Evolutionary conservation across 2,113 vertebrate species (phyloP).

Genomic region (Pangasianodon gigas): DNA sequence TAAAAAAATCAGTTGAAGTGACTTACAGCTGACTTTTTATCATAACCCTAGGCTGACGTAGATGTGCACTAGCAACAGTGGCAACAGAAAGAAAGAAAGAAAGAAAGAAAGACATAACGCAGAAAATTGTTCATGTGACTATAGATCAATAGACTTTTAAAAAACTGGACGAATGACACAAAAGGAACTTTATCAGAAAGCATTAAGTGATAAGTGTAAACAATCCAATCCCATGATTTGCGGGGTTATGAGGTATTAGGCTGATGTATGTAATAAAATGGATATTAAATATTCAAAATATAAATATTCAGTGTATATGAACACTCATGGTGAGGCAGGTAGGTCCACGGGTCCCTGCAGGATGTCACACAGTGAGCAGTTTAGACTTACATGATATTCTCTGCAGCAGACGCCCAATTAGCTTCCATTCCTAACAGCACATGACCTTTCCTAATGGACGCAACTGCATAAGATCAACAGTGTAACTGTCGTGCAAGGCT

Average conservation of each 20-base stretch:
- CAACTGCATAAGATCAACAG: conserved; percentile 34
- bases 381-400: conserved; percentile 42
- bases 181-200: not conserved
- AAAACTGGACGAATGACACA: not conserved
- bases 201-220: not conserved
- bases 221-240: too few relatives aligned
- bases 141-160: not conserved
- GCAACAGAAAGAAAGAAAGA: not conserved
- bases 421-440: conserved; percentile 40
- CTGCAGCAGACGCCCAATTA: conserved; percentile 47
- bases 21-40: not conserved
- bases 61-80: not conserved
- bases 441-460: conserved; percentile 51
- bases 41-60: not conserved
- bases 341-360: not conserved
- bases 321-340: not conserved
- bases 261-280: not conserved
- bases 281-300: not conserved
- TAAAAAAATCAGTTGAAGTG: not conserved
- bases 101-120: not conserved
- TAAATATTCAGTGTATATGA: not conserved
- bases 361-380: conserved; percentile 25
- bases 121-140: not conserved
- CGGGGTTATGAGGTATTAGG: not conserved
- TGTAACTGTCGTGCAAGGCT: conserved; percentile 36